Evolutionary conservation across 2,113 vertebrate species (phyloP).

Genomic region (Callionymus lyra): DNA sequence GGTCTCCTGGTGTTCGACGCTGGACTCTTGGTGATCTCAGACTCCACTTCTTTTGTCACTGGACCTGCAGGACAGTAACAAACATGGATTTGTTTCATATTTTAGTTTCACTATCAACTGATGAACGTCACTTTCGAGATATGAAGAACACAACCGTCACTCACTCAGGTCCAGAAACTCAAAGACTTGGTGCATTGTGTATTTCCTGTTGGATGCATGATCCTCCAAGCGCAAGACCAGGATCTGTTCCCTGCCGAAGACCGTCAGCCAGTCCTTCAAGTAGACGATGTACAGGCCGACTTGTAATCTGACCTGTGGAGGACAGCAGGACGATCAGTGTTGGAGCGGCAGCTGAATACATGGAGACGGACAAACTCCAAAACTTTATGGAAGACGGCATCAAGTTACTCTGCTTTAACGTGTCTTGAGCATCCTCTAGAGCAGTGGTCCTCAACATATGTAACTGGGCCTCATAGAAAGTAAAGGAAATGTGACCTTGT

Average conservation of each 20-base stretch:
- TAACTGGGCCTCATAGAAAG: not conserved
- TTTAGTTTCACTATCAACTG: not conserved
- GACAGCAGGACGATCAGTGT: slow-evolving; percentile 2
- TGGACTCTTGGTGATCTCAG: slow-evolving; percentile 83
- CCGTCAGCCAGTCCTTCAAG: slow-evolving; percentile 85
- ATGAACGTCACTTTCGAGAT: not conserved
- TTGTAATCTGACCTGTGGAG: slow-evolving; percentile 82
- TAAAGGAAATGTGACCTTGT: no score
- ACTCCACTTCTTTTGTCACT: slow-evolving; percentile 80
- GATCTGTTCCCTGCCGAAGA: slow-evolving; percentile 81
- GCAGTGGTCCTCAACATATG: not conserved
- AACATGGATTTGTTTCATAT: not conserved
- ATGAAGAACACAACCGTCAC: slow-evolving; percentile 13
- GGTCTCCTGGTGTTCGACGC: slow-evolving; percentile 85
- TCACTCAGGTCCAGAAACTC: slow-evolving; percentile 83
- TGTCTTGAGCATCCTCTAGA: no score
- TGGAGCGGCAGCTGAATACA: not conserved
- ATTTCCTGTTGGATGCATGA: slow-evolving; percentile 80
- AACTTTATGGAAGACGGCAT: no score
- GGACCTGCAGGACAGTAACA: slow-evolving; percentile 65
- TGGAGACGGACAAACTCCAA: no score
- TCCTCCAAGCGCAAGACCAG: slow-evolving; percentile 90
- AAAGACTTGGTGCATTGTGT: slow-evolving; percentile 88
- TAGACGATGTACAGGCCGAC: slow-evolving; percentile 91
- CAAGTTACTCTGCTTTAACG: no score